A percentile compares a stretch with the other conserved stretches of the same genome.
These are phyloP conservation scores for Trichosurus vulpecula DNA, from an alignment of 2,797 vertebrate genomes.

Conservation along the genomic window DNA sequence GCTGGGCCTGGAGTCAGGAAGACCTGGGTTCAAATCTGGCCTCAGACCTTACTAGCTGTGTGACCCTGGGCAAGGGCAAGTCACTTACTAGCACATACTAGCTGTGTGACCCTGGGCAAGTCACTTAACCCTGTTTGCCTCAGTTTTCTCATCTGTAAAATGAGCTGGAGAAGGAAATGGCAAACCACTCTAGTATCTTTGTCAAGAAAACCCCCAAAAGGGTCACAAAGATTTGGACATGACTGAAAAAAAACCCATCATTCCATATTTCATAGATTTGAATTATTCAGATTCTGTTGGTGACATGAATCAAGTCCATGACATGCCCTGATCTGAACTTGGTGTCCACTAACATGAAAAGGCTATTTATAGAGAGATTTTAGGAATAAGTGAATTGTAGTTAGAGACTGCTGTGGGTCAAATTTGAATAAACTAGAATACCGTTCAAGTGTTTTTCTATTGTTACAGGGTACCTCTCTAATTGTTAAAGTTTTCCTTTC, in stretches of 20 bases:
- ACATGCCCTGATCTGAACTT: not conserved
- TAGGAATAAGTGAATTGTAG: not conserved
- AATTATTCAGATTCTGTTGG: not conserved
- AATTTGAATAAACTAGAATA: not conserved
- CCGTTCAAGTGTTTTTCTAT: not conserved
- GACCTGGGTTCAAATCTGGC: too few relatives aligned
- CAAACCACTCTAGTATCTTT: not conserved
- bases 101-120: not conserved
- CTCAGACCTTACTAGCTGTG: not conserved
- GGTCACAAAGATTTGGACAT: not conserved
- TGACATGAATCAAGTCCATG: not conserved
- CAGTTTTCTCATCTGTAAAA: not conserved
- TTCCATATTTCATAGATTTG: not conserved
- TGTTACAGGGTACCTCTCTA: not conserved
- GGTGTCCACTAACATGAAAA: not conserved
- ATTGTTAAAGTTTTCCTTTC: conserved; percentile 29
- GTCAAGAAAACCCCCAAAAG: not conserved
- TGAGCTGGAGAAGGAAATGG: not conserved
- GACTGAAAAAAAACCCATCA: not conserved
- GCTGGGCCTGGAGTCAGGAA: too few relatives aligned
- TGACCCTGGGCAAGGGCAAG: not conserved
- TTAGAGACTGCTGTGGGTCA: not conserved
- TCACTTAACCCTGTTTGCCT: not conserved
- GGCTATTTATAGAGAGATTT: not conserved
- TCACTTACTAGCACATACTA: not conserved